Base-by-base conservation (phyloP, 1,140 invertebrate genomes). In the Gonatopus flavifemur region DNA sequence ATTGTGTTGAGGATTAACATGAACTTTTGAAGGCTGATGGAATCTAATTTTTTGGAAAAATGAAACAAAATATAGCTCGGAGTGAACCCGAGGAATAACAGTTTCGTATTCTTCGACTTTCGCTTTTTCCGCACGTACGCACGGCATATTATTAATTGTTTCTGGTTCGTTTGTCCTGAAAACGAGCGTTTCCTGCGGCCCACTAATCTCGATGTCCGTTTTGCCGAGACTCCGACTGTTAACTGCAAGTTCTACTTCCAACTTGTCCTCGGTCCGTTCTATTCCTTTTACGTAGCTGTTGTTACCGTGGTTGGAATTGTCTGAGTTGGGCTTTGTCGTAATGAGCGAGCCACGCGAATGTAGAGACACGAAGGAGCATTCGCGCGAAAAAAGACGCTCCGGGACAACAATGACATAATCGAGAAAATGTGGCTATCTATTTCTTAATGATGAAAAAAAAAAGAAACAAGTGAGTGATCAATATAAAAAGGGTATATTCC, bases 121-220 rank as follows among this genome's bases (percentile, higher is more conserved):
- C 71, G 70, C 71, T 74, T 74, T 72, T 70, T 69, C 67, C 65
- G 54, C 55, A 51, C 53, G 59, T 65, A 52, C 56, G 58, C 52
- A 59, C 48, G 61, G 58, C 52, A 63, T 67, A 65, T 75, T 75
- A 75, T 75, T 72, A 75, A 71, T 73, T 64, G 70, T 75, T 74
- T 74, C 67, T 72, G 67, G 67, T 72, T 68, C 59, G 67, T 65
- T 75, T 70, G 63, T 59, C 42, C 62, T 51, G 62, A 60, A 67
- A 75, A 65, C 64, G 65, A 67, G 64, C 69, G 69, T 67, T 74
- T 70, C 67, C 70, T 69, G 64, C 55, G 67, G 55, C 66, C 62
- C 59, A 65, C 54, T 68, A 68, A 57, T 62, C 66, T 50, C 64
- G 46, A 69, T 66, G 68, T 59, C 52, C 62, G 64, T 46, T 49